Evolutionary conservation across 2,888 invertebrate species (phyloP), one percentile per base, ranked within the genome.

Genomic region (Suillia variegata): DNA sequence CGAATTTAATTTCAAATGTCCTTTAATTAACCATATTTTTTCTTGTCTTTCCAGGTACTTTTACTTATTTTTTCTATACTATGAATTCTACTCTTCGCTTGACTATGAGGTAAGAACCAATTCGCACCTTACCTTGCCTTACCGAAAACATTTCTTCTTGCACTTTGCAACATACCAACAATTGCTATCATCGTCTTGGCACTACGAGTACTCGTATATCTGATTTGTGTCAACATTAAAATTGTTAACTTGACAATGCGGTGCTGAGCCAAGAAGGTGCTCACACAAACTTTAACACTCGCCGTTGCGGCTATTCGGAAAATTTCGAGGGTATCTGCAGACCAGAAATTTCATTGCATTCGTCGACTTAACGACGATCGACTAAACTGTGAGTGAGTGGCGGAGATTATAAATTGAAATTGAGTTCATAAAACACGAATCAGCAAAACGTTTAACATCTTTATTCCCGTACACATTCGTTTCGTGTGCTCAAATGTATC

Each of bases 401-500:
- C 73, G 67, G 64, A 76, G 76, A 76, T 77, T 73, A 75, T 73
- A 74, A 76, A 76, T 76, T 76, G 77, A 76, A 76, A 75, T 78
- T 77, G 77, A 75, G 78, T 77, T 76, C 77, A 78, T 77, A 78
- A 78, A 77, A 78, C 76, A 76, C 77, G 78, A 78, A 76, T 77
- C 75, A 74, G 73, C 76, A 73, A 76, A 76, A 76, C 74, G 74
- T 75, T 76, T 76, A 76, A 76, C 75, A 76, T 77, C 75, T 76
- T 77, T 73, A 76, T 77, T 77, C 70, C n/a, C n/a, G n/a, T n/a
- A n/a, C n/a, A n/a, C n/a, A n/a, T n/a, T n/a, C n/a, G n/a, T n/a
- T n/a, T n/a, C n/a, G n/a, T n/a, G n/a, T n/a, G n/a, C n/a, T n/a
- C n/a, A n/a, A n/a, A n/a, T n/a, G n/a, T n/a, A n/a, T n/a, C n/a